phyloP scores from a whole-genome alignment of 2,113 vertebrate species.

The Aplodontia rufa region DNA sequence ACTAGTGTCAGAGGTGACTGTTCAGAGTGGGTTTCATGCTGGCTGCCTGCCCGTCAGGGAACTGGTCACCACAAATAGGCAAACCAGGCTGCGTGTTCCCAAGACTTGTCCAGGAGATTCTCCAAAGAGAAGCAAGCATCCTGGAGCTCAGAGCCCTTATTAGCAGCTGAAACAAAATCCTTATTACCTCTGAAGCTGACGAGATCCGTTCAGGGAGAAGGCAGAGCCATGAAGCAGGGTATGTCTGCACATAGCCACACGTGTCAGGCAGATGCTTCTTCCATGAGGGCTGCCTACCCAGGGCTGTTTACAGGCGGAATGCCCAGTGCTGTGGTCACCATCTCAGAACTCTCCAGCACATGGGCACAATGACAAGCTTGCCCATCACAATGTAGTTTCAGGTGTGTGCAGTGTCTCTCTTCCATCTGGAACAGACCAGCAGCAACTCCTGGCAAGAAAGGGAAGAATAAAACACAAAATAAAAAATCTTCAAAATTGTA shows the following conservation, averaged over 20 bases:
- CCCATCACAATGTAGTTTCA: background rate
- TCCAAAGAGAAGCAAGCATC: rapidly evolving
- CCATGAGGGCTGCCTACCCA: no score
- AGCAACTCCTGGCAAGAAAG: background rate
- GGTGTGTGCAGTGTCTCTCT: background rate
- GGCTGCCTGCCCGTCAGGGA: rapidly evolving
- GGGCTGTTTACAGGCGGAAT: background rate
- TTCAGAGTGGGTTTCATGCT: rapidly evolving
- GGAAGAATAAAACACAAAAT: no score
- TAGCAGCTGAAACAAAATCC: background rate
- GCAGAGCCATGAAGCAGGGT: rapidly evolving
- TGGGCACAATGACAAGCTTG: no score
- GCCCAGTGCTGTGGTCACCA: no score
- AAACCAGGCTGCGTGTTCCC: rapidly evolving
- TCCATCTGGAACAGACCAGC: background rate
- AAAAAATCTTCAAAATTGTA: background rate
- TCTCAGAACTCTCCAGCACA: background rate
- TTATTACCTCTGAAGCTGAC: rapidly evolving
- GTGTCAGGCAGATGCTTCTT: no score
- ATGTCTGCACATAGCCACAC: background rate
- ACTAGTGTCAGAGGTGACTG: no score
- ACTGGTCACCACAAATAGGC: rapidly evolving
- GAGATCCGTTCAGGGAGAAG: rapidly evolving
- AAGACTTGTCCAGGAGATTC: no score
- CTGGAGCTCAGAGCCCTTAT: background rate